Evolutionary conservation across 2,797 vertebrate genomes (phyloP), one percentile per base, ranked within the genome.

Genomic region (Strix occidentalis): DNA sequence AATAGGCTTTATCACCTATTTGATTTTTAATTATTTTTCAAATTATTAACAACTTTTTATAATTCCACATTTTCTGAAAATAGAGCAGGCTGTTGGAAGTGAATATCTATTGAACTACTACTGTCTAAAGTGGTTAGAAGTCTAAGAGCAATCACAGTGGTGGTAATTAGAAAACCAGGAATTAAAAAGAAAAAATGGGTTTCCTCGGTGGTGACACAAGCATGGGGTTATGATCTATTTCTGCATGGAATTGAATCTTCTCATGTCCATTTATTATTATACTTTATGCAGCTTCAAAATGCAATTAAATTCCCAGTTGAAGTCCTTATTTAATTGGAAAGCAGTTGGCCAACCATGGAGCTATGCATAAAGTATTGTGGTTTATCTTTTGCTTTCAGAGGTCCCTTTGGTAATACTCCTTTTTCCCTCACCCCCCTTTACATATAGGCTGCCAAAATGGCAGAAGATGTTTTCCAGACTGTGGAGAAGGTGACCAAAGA

Each of bases 401-500:
- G 10, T 61, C 60, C 39, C 28, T 11, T 31, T 43, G 69, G 24
- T 96, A 77, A 97, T 33, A 5, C 10, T 19, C n/a, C 11, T 29
- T 63, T 87, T 31, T 93, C 95, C 26, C 53, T 8, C 33, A 3
- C 31, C 21, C 15, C 12, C 24, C 57, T 83, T 54, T 75, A 33
- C 65, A 16, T 97, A 12, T 83, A 99, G 99, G 98, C 98, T 66
- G 94, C 97, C 79, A 98, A 99, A 94, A 96, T 97, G 51, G 98
- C 98, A 69, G 98, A 98, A 78, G 98, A 99, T 91, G 96, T 98
- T 68, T 90, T 97, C 31, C 98, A 99, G 94, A 98, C 98, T 60
- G 94, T 99, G 82, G 98, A 99, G 68, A 98, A 98, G 97, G 97
- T 99, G 96, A 98, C 97, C 90, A 98, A 97, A 92, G 97, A 98